Base-by-base conservation (phyloP, 2,113 vertebrate genomes). In the Tupaia chinensis region DNA sequence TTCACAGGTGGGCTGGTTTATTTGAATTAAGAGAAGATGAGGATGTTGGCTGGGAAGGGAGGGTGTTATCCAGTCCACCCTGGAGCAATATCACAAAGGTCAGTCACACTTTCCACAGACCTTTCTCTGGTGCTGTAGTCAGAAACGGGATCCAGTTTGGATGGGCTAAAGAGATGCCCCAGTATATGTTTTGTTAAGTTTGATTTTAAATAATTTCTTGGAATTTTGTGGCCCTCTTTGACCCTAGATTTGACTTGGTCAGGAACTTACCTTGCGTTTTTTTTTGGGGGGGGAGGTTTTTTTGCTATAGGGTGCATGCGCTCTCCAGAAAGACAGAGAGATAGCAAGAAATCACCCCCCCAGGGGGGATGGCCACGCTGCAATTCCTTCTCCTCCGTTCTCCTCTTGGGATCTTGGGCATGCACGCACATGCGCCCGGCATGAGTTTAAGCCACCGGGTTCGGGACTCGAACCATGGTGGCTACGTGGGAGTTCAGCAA, bases 181-280 rank as follows among this genome's bases (percentile, higher is more conserved):
- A 68, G 60, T 15, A 65, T 0, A 15, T 0, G 1, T 76, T 79
- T 68, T 88, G 32, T 76, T 79, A 74, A 89, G 68, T 93, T 82
- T 87, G 58, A 65, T 88, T 95, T 85, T 23, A 88, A 63, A 91
- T 65, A 29, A 85, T 88, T 89, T 93, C 11, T 91, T 88, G 53
- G 29, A 74, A 29, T 65, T 84, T 79, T 73, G 54, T 58, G 87
- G 74, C 12, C n/a, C 17, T 78, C 60, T 89, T 70, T 83, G 13
- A 77, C n/a, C 85, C 61, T 82, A 73, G 20, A 79, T 90, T 91
- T 88, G 66, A 70, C 11, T 34, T 65, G 22, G 10, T 81, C 27
- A 20, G 69, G 13, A 9, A 63, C 17, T n/a, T 61, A n/a, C 19
- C n/a, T 61, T 60, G 4, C 4, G 66, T 54, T 94, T 16, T 66